Evolutionary conservation across 2,797 vertebrate species (phyloP).

Genomic region (Pelobates cultripes): DNA sequence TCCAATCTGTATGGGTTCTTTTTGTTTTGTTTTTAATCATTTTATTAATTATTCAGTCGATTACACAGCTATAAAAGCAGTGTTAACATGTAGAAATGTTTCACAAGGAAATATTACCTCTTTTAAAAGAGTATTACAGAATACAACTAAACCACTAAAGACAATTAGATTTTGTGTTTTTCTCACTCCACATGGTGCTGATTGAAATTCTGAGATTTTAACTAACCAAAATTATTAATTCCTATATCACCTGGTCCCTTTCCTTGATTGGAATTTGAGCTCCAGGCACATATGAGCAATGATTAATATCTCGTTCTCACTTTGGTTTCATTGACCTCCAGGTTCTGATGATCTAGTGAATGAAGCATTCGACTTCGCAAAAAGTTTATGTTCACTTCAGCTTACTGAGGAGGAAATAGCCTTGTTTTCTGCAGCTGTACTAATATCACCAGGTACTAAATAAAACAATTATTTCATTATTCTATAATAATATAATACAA

Average conservation of each 20-base stretch:
- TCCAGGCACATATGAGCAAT: conserved; percentile 35
- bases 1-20: no score
- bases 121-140: conserved; percentile 33
- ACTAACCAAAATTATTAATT: conserved; percentile 32
- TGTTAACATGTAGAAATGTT: conserved; percentile 23
- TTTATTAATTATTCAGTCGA: conserved; percentile 49
- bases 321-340: conserved; percentile 65
- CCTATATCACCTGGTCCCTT: conserved; percentile 22
- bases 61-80: conserved; percentile 46
- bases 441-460: conserved; percentile 93
- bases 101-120: conserved; percentile 35
- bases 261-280: conserved; percentile 7
- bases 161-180: conserved; percentile 40
- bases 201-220: conserved; percentile 41
- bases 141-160: conserved; percentile 30
- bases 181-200: conserved; percentile 39
- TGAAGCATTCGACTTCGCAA: conserved; percentile 97
- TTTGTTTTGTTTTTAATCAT: no score
- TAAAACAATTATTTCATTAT: background rate
- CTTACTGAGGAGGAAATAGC: conserved; percentile 98
- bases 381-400: conserved; percentile 97
- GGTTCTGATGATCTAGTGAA: conserved; percentile 97
- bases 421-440: conserved; percentile 96
- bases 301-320: conserved; percentile 54
- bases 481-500: no score